Percentiles rank a stretch among this genome's conserved stretches.
phyloP scores from a whole-genome alignment of 2,113 vertebrate genomes.

The Loxodonta africana region DNA sequence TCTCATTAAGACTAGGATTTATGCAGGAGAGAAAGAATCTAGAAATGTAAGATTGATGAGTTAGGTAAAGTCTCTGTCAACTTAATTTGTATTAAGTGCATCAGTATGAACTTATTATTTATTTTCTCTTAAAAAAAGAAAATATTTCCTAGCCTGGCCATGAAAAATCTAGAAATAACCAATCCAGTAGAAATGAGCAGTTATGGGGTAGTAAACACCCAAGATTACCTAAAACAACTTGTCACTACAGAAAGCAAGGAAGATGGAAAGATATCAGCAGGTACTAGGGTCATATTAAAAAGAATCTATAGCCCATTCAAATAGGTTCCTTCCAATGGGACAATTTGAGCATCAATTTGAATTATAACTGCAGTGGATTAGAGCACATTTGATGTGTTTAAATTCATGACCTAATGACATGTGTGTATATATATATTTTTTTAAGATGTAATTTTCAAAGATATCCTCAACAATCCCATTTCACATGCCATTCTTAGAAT shows the following conservation, averaged over 20 bases:
- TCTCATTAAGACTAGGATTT: conserved; percentile 26
- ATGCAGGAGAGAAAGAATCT: neutral
- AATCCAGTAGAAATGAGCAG: neutral
- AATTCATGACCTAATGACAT: neutral
- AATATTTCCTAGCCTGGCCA: neutral
- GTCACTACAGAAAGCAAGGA: neutral
- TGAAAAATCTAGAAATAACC: neutral
- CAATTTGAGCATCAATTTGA: neutral
- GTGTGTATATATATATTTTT: neutral
- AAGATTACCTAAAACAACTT: neutral
- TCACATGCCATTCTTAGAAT: neutral
- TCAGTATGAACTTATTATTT: neutral
- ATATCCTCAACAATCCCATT: neutral
- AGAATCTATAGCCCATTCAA: neutral
- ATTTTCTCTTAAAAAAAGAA: neutral
- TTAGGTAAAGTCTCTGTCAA: conserved; percentile 39
- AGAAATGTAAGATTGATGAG: conserved; percentile 31
- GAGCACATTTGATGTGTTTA: neutral
- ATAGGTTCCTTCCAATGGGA: neutral
- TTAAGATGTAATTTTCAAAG: neutral
- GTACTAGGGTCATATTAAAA: neutral
- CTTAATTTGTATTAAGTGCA: conserved; percentile 19
- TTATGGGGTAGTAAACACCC: neutral
- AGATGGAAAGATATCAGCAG: neutral
- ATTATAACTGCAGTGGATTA: neutral